These are phyloP conservation scores for Alethe diademata DNA, from an alignment of 2,113 vertebrate species.

Conservation along the genomic window DNA sequence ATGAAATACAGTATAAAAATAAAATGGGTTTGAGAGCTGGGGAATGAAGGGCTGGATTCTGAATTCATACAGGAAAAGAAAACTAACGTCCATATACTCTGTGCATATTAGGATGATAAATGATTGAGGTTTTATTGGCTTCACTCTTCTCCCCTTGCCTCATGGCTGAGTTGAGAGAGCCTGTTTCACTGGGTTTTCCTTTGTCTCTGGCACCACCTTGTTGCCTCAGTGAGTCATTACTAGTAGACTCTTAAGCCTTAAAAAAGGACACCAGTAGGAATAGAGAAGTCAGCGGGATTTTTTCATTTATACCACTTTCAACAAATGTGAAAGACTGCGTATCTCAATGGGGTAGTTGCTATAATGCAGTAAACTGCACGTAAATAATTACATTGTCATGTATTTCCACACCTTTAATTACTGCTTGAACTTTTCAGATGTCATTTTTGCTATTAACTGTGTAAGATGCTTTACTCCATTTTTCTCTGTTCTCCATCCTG, in stretches of 20 bases:
- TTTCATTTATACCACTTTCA: not conserved
- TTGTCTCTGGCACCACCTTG: conserved; percentile 63
- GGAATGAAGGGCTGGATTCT: not conserved
- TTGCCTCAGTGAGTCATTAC: conserved; percentile 8
- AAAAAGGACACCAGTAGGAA: not conserved
- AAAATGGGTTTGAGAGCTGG: not conserved
- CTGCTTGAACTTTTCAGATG: not conserved
- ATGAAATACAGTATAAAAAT: not conserved
- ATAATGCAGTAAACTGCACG: not conserved
- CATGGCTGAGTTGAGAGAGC: not conserved
- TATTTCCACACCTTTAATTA: not conserved
- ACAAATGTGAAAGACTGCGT: not conserved
- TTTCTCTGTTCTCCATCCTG: conserved; percentile 8
- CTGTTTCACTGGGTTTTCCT: not conserved
- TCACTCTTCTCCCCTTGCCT: not conserved
- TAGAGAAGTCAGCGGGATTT: not conserved
- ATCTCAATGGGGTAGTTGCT: not conserved
- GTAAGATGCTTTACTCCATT: not conserved
- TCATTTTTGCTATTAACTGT: conserved; percentile 30
- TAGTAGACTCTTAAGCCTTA: not conserved
- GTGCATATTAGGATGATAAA: not conserved
- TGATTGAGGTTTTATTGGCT: not conserved
- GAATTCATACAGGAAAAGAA: not conserved
- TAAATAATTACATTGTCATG: not conserved
- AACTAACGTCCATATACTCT: fast-evolving